phyloP scores from a whole-genome alignment of 2,888 invertebrate species.

The Candidula unifasciata region DNA sequence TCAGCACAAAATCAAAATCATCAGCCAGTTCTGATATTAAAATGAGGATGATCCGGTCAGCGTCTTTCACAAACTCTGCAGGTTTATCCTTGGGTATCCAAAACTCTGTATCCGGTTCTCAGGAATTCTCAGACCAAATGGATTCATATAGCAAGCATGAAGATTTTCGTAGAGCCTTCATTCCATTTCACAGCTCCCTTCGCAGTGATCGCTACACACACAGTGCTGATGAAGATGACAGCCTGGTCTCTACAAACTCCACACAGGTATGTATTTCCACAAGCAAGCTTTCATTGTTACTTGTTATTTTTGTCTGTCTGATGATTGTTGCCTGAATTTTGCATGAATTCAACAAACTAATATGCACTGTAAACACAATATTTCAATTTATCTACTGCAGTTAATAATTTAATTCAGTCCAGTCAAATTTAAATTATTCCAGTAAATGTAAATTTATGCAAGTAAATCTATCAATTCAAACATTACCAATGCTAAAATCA shows the following conservation, averaged over 20 bases:
- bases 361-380: background rate
- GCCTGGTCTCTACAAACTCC: slow-evolving; percentile 35
- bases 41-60: slow-evolving; percentile 66
- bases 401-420: no score
- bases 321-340: background rate
- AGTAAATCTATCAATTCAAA: no score
- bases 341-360: background rate
- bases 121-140: slow-evolving; percentile 61
- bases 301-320: background rate
- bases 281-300: background rate
- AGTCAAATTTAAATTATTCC: no score
- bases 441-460: no score
- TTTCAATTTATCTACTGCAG: no score
- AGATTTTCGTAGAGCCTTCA: slow-evolving; percentile 56
- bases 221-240: slow-evolving; percentile 67
- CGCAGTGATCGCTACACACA: slow-evolving; percentile 58
- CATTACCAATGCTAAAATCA: no score
- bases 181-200: slow-evolving; percentile 54
- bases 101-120: slow-evolving; percentile 64
- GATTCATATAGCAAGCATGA: slow-evolving; percentile 60
- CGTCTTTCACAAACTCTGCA: slow-evolving; percentile 69
- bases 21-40: slow-evolving; percentile 51
- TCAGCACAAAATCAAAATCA: slow-evolving; percentile 48
- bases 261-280: slow-evolving; percentile 38
- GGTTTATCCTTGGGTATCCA: slow-evolving; percentile 57